Evolutionary conservation across 2,888 invertebrate genomes (phyloP), one percentile per base, ranked within the genome.

Genomic region (Ligdia adustata): DNA sequence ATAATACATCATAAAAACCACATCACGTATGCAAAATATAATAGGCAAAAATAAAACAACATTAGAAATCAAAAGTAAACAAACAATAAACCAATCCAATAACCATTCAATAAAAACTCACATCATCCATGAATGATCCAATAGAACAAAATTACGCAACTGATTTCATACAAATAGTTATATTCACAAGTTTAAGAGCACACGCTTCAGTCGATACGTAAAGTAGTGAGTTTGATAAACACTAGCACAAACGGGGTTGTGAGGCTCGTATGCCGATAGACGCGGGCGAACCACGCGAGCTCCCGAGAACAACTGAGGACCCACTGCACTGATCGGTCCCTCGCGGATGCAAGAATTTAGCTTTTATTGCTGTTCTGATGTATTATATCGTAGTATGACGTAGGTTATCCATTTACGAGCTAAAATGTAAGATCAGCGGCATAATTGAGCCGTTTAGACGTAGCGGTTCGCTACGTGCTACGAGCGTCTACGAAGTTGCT

Each of bases 301-400:
- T 67, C 75, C 70, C 71, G 75, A 64, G 72, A 69, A 60, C 72
- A 61, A 84, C 84, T 83, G 79, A 75, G 69, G 53, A 55, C 57
- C 58, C 52, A 60, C 65, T 72, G 75, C 78, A 72, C 60, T 67
- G 56, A 63, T 60, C 64, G 57, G 58, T 60, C 56, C 57, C 57
- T 57, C 55, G 52, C 61, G 53, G 62, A 62, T 76, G 74, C 78
- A 77, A 66, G 57, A 34, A 29, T 37, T 31, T 37, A 22, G 27
- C 16, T 16, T 27, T 37, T 16, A 18, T 26, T 20, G 34, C 22
- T 20, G 15, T 22, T 24, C 29, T 27, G 27, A 37, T 37, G 27
- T 37, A 27, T 37, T 16, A 37, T 35, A 35, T 37, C 15, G 6
- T 15, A 27, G 27, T 3, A 12, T 18, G 11, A 37, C 24, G 11